These are phyloP conservation scores for Sebastes taczanowskii DNA, from an alignment of 2,797 vertebrate species.

Conservation along the genomic window DNA sequence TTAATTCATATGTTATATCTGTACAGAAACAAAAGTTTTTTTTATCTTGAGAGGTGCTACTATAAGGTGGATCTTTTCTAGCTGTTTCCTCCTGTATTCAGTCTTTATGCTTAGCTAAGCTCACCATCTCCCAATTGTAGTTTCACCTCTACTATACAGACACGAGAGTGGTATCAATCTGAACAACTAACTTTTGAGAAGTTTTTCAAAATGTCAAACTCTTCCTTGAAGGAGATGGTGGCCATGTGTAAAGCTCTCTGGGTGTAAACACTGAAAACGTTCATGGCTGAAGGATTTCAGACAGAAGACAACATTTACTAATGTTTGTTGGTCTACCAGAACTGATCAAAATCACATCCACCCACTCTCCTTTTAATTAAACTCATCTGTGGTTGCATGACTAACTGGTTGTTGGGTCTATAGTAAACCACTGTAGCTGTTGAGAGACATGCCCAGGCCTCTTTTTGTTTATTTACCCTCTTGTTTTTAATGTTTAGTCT, in stretches of 20 bases:
- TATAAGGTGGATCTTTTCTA: neutral
- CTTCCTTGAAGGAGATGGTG: neutral
- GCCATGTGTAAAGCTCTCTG: constrained; percentile 17
- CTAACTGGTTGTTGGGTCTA: constrained; percentile 20
- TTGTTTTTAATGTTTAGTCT: constrained; percentile 32
- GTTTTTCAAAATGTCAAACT: neutral
- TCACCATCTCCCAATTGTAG: neutral
- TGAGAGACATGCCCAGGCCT: neutral
- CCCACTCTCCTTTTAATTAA: neutral
- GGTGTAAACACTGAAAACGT: constrained; percentile 27
- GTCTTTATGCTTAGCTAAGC: too few species aligned
- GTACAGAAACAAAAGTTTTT: neutral
- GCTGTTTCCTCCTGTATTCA: neutral
- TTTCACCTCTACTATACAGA: neutral
- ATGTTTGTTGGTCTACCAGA: constrained; percentile 38
- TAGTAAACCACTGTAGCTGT: neutral
- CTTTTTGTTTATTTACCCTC: constrained; percentile 24
- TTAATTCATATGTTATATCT: neutral
- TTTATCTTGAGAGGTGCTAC: neutral
- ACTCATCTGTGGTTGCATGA: constrained; percentile 19
- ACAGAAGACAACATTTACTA: neutral
- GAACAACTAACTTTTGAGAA: neutral
- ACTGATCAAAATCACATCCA: constrained; percentile 12
- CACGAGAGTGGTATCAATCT: too few species aligned
- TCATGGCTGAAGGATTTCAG: constrained; percentile 20